phyloP scores from a whole-genome alignment of 2,888 invertebrate species.

The Exocentrus adspersus region DNA sequence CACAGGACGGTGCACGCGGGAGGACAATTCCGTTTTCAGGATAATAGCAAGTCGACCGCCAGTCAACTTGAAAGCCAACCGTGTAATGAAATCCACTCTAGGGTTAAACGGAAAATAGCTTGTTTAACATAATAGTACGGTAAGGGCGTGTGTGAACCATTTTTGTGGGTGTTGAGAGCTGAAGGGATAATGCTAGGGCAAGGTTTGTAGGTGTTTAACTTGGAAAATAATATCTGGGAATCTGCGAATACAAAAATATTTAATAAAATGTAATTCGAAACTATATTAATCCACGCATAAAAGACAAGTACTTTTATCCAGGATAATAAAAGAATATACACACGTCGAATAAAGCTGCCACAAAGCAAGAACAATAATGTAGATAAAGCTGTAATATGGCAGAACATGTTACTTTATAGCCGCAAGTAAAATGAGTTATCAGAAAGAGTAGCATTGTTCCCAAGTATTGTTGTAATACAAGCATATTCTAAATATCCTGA shows the following conservation, averaged over 20 bases:
- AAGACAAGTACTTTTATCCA: neutral
- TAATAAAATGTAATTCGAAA: too few relatives aligned
- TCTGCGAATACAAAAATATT: too few relatives aligned
- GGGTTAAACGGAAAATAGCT: neutral
- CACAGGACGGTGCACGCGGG: neutral
- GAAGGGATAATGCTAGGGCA: too few relatives aligned
- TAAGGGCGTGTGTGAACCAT: neutral
- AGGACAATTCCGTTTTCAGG: neutral
- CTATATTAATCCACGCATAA: neutral
- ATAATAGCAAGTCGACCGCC: slow-evolving; percentile 1
- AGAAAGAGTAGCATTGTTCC: slow-evolving; percentile 5
- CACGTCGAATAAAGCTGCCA: neutral
- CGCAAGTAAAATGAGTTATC: slow-evolving; percentile 18
- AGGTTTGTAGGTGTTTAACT: too few relatives aligned
- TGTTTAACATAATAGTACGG: neutral
- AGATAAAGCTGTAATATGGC: neutral
- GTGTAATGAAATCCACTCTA: neutral
- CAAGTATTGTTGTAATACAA: slow-evolving; percentile 12
- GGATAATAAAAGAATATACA: neutral
- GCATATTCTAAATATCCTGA: slow-evolving; percentile 13
- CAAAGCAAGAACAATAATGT: neutral
- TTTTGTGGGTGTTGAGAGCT: too few relatives aligned
- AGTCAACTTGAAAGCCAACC: neutral
- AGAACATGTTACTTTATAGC: slow-evolving; percentile 2
- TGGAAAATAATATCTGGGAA: too few relatives aligned